Evolutionary conservation across 2,888 invertebrate genomes (phyloP).

Genomic region (Conus canariensis): DNA sequence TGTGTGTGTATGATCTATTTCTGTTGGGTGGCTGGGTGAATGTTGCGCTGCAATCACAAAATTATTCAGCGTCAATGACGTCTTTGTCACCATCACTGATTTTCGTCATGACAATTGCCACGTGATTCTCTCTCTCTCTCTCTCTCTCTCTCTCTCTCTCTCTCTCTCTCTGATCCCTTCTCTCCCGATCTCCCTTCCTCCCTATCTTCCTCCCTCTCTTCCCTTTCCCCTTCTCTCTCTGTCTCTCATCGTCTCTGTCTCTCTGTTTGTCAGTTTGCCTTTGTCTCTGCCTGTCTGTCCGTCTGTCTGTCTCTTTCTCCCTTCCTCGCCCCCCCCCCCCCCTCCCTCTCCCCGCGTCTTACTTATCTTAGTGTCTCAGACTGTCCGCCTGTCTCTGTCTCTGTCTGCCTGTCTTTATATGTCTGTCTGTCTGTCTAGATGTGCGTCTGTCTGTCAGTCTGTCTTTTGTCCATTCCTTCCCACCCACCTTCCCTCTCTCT

Average conservation of each 20-base stretch:
- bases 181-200: neutral
- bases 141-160: neutral
- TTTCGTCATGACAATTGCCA: too few species aligned
- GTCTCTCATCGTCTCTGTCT: neutral
- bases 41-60: too few species aligned
- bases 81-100: too few species aligned
- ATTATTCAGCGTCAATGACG: too few species aligned
- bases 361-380: too few species aligned
- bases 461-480: too few species aligned
- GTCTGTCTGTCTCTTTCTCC: neutral
- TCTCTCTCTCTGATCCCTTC: constrained; percentile 14
- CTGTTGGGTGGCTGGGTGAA: too few species aligned
- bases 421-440: neutral
- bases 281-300: neutral
- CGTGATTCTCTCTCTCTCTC: too few species aligned
- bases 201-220: neutral
- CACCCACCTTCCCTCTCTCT: too few species aligned
- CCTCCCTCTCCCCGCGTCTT: neutral
- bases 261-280: neutral
- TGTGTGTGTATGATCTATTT: neutral
- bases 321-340: neutral
- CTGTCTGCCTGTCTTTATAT: neutral
- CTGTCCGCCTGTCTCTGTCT: too few species aligned
- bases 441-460: neutral
- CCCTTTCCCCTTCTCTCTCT: neutral